Evolutionary conservation across 2,113 vertebrate genomes (phyloP).

Genomic region (Psophia crepitans): DNA sequence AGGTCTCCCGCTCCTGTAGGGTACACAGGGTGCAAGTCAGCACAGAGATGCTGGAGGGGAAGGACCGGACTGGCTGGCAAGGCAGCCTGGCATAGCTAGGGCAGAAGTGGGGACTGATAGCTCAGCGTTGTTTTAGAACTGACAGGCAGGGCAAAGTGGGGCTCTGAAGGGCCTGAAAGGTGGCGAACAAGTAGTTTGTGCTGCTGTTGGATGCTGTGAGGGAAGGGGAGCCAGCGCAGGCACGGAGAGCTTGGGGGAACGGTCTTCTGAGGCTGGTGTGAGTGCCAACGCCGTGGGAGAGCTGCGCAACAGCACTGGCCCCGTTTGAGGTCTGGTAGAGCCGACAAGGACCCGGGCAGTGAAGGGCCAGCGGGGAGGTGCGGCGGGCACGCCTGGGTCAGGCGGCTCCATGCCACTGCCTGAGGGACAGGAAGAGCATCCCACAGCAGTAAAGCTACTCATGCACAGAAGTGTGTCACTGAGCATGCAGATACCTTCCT

Average conservation of each 20-base stretch:
- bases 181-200: background rate
- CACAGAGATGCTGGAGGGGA: background rate
- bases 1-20: background rate
- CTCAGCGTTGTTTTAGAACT: background rate
- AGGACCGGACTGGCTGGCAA: background rate
- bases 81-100: background rate
- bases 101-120: background rate
- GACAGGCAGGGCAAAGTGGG: background rate
- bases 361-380: no score
- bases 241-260: rapidly evolving
- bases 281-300: rapidly evolving
- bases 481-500: background rate
- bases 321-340: background rate
- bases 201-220: background rate
- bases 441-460: no score
- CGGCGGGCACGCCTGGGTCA: no score
- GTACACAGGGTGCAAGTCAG: background rate
- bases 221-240: background rate
- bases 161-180: background rate
- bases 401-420: background rate
- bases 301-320: background rate
- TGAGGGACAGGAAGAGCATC: background rate
- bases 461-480: background rate
- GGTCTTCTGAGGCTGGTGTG: background rate
- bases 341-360: background rate